Base-by-base conservation (phyloP, 1,140 invertebrate genomes). In the Lepidurus apus region DNA sequence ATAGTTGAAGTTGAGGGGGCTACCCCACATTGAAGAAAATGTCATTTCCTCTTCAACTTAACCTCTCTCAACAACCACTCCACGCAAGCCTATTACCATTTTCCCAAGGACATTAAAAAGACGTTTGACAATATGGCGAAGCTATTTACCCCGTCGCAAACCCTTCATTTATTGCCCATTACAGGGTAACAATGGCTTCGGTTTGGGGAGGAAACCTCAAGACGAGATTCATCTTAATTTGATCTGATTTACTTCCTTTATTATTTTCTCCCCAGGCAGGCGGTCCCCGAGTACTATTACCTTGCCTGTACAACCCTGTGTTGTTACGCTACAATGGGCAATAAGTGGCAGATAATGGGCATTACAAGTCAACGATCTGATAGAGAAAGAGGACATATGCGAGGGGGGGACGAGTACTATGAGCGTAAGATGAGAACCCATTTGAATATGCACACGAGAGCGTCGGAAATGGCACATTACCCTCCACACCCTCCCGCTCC, bases 231-330 rank as follows among this genome's bases (percentile, higher is more conserved):
- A 65, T 65, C 53, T 65, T 65, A 65, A 65, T 65, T 65, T 13
- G 13, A 65, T 65, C 21, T 65, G 53, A 65, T 65, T 65, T 65
- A 65, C 53, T 65, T n/a, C 53, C 53, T 65, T 65, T 21, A 65
- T 65, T 21, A 65, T 65, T 17, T 65, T 21, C 6, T 13, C 53
- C 53, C 21, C 53, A 17, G 13, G 53, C 53, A 13, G 53, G 53
- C 53, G 17, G 17, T 47, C 13, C 47, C n/a, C 7, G 17, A 21
- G 53, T 65, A 65, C 21, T 65, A 34, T 17, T 65, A 65, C 53
- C 53, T 65, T 65, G 13, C 21, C 17, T 13, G 53, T 65, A 65
- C 53, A 13, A 13, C 53, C 17, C 17, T 65, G 53, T 9, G 13
- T 21, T 65, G 53, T 7, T 65, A 65, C 21, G 53, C 53, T 21